Conservation (phyloP, 2,113 vertebrate species). For the Apteryx owenii region DNA sequence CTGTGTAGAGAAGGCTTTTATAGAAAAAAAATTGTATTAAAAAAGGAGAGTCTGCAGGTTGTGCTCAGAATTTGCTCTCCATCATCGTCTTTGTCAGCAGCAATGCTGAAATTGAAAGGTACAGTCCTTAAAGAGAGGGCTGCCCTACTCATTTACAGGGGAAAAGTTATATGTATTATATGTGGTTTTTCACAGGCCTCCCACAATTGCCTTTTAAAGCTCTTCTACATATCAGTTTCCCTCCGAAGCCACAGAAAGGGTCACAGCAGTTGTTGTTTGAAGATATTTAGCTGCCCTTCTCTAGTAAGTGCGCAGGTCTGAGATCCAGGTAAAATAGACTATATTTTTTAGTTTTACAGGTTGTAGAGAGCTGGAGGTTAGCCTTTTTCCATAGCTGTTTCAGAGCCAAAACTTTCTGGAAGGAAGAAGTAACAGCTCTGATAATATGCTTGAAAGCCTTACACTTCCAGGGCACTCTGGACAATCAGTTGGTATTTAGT, state of each 20-base stretch:
- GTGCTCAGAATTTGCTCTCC: neutral
- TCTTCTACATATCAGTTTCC: neutral
- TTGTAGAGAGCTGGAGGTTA: neutral
- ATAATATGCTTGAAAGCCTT: neutral
- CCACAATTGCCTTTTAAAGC: neutral
- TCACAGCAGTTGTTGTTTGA: neutral
- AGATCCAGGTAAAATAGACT: neutral
- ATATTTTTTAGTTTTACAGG: neutral
- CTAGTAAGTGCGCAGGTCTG: neutral
- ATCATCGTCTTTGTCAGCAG: neutral
- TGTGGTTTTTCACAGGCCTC: neutral
- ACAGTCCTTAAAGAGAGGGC: neutral
- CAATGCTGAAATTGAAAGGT: neutral
- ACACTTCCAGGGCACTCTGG: neutral
- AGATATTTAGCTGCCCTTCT: neutral
- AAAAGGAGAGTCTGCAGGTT: neutral
- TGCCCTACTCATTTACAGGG: neutral
- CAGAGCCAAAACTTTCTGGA: neutral
- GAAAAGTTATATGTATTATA: neutral
- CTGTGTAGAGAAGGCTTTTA: conserved; percentile 1
- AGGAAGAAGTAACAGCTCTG: neutral
- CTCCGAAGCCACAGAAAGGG: neutral
- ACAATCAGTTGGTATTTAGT: neutral
- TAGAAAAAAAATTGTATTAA: neutral
- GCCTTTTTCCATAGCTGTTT: neutral